Percentiles rank a stretch among this genome's conserved stretches.
Conservation (phyloP, 2,113 vertebrate species). For the Lepisosteus oculatus region DNA sequence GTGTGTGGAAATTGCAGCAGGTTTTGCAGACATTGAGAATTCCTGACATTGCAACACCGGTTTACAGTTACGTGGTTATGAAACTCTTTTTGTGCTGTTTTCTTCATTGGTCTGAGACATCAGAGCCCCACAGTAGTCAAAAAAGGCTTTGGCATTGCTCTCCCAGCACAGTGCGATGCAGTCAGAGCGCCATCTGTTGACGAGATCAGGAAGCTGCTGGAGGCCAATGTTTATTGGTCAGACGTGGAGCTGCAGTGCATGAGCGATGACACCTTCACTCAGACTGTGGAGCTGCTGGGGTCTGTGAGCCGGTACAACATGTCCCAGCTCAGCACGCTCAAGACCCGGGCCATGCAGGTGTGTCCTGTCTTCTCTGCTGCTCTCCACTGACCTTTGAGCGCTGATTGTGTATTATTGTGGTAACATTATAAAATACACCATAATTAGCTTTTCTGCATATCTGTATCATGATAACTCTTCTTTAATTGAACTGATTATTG, state of each 20-base stretch:
- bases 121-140: too few species aligned
- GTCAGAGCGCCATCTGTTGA: slow-evolving; percentile 50
- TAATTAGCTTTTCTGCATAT: too few species aligned
- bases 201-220: slow-evolving; percentile 58
- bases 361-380: background rate
- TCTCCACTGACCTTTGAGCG: too few species aligned
- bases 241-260: slow-evolving; percentile 60
- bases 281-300: slow-evolving; percentile 65
- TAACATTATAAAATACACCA: too few species aligned
- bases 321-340: slow-evolving; percentile 62
- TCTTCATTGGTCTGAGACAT: too few species aligned
- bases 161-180: slow-evolving; percentile 55
- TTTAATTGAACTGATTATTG: background rate
- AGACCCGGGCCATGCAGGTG: slow-evolving; percentile 71
- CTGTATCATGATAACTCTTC: too few species aligned
- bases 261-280: slow-evolving; percentile 50
- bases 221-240: slow-evolving; percentile 72
- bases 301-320: slow-evolving; percentile 46
- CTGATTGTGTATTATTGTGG: too few species aligned
- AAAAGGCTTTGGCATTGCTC: background rate
- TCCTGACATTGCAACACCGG: too few species aligned
- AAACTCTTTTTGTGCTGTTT: too few species aligned
- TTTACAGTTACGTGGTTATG: too few species aligned
- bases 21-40: too few species aligned
- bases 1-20: too few species aligned